phyloP scores from a whole-genome alignment of 64 coral and sea anemone species.

The Trachythela sp. region DNA sequence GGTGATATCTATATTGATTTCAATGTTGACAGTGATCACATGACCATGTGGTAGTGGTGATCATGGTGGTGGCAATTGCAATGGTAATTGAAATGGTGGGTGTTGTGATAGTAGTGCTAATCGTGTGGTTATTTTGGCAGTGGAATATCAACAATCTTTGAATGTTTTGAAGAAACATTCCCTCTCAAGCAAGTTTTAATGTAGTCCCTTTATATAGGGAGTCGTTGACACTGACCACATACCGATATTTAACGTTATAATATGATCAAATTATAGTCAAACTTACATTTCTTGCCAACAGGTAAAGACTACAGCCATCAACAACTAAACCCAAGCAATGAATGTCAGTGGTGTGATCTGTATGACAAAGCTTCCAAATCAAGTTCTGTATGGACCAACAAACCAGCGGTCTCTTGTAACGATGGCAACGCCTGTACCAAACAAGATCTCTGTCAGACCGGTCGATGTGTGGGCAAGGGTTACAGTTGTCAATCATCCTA shows the following conservation, averaged over 20 bases:
- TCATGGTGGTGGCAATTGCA: too few relatives aligned
- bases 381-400: slow-evolving; percentile 56
- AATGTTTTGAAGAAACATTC: too few relatives aligned
- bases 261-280: neutral
- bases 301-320: slow-evolving; percentile 72
- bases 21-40: too few relatives aligned
- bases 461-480: slow-evolving; percentile 44
- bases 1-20: too few relatives aligned
- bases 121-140: too few relatives aligned
- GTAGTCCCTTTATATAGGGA: too few relatives aligned
- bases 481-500: slow-evolving; percentile 77
- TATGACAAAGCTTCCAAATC: slow-evolving; percentile 41
- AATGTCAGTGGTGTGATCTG: slow-evolving; percentile 88
- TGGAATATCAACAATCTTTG: too few relatives aligned
- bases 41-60: too few relatives aligned
- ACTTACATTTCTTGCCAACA: neutral
- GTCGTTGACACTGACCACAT: too few relatives aligned
- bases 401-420: slow-evolving; percentile 54
- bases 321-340: slow-evolving; percentile 59
- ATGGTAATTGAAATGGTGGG: too few relatives aligned
- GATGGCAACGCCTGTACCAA: slow-evolving; percentile 69
- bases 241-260: neutral
- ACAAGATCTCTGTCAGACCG: slow-evolving; percentile 53
- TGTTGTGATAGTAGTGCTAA: too few relatives aligned
- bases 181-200: too few relatives aligned